Conservation (phyloP, 2,888 invertebrate genomes). For the Gymnoscelis rufifasciata region DNA sequence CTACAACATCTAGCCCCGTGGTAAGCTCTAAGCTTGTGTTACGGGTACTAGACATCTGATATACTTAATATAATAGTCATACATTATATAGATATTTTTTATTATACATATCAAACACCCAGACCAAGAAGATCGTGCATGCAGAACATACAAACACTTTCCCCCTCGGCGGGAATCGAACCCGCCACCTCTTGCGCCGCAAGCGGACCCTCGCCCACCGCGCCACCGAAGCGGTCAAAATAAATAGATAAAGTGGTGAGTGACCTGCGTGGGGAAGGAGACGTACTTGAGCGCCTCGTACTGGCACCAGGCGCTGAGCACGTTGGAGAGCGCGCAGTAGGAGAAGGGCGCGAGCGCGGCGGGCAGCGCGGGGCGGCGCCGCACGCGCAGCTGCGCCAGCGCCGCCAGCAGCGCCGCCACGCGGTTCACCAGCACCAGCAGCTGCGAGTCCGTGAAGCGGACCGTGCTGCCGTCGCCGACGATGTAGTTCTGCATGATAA, state of each 20-base stretch:
- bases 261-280: conserved; percentile 97
- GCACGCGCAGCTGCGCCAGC: conserved; percentile 74
- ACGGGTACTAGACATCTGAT: too few relatives aligned
- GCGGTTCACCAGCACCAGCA: conserved; percentile 97
- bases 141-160: too few relatives aligned
- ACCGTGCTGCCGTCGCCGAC: conserved; percentile 81
- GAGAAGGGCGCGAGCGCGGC: conserved; percentile 97
- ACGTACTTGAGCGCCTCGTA: conserved; percentile 99
- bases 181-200: too few relatives aligned
- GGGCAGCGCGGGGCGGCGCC: conserved; percentile 83
- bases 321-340: conserved; percentile 97
- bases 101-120: too few relatives aligned
- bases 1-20: too few relatives aligned
- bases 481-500: conserved; percentile 80
- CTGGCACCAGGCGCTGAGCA: conserved; percentile 99
- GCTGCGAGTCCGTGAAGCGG: conserved; percentile 95
- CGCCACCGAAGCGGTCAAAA: not conserved
- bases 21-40: too few relatives aligned
- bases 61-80: too few relatives aligned
- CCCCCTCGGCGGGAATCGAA: too few relatives aligned
- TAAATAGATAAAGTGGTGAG: not conserved
- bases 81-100: too few relatives aligned
- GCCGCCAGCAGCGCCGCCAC: conserved; percentile 85
- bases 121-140: too few relatives aligned
- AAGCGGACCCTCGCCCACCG: too few relatives aligned